Percentiles rank a stretch among this genome's conserved stretches.
These are phyloP conservation scores for Perca schrenkii DNA, from an alignment of 2,113 vertebrate species.

Conservation along the genomic window DNA sequence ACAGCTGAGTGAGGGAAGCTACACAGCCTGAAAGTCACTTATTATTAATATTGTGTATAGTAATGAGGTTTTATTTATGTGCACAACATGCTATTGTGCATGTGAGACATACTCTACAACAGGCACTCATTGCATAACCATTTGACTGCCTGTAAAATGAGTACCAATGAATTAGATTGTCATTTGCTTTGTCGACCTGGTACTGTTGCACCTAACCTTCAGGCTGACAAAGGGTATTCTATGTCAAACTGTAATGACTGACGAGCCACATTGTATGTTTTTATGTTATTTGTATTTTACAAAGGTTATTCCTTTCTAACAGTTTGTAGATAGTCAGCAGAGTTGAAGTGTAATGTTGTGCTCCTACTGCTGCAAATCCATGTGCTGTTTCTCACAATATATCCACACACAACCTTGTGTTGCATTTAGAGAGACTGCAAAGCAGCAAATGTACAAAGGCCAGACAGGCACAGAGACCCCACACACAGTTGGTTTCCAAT, in stretches of 20 bases:
- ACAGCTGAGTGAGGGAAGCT: slow-evolving; percentile 5
- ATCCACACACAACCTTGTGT: slow-evolving; percentile 58
- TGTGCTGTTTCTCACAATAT: slow-evolving; percentile 28
- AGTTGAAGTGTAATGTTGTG: not conserved
- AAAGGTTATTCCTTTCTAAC: not conserved
- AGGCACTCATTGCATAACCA: not conserved
- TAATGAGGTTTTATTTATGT: not conserved
- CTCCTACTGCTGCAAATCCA: not conserved
- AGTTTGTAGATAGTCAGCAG: not conserved
- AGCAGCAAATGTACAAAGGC: slow-evolving; percentile 12
- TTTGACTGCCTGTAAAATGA: not conserved
- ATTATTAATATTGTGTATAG: slow-evolving; percentile 2
- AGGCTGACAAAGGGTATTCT: not conserved
- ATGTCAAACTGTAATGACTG: not conserved
- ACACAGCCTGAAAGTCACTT: slow-evolving; percentile 1
- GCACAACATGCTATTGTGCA: not conserved
- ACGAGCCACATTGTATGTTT: not conserved
- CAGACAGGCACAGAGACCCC: slow-evolving; percentile 31
- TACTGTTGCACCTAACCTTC: not conserved
- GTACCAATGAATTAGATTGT: not conserved
- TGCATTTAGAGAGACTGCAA: slow-evolving; percentile 42
- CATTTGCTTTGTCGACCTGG: not conserved
- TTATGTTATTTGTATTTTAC: slow-evolving; percentile 10
- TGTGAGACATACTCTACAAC: not conserved
- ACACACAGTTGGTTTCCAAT: slow-evolving; percentile 40